phyloP scores from a whole-genome alignment of 2,888 invertebrate genomes.

The Acanthosoma haemorrhoidale region DNA sequence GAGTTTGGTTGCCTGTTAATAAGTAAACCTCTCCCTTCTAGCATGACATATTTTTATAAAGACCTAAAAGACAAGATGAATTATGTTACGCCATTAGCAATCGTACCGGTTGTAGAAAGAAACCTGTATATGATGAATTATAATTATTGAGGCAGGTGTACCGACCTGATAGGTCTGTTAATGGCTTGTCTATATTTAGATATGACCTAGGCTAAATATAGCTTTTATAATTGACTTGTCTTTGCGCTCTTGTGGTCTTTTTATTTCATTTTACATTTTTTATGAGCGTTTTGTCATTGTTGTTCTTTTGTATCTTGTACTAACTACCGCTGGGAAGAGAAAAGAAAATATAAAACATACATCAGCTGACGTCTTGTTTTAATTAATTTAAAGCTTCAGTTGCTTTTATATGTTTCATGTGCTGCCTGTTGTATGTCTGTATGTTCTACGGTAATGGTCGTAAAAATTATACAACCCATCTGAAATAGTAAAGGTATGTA shows the following conservation, averaged over 20 bases:
- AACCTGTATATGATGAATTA: not conserved
- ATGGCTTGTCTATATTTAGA: not conserved
- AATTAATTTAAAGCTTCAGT: no score
- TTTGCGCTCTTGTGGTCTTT: not conserved
- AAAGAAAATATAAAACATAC: no score
- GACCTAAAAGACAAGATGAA: no score
- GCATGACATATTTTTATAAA: no score
- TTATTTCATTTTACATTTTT: not conserved
- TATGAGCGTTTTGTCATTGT: not conserved
- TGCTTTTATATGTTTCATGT: no score
- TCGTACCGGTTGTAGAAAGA: not conserved
- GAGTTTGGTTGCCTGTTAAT: no score
- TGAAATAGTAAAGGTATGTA: no score
- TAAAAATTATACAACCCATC: no score
- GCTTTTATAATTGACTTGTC: slow-evolving; percentile 5
- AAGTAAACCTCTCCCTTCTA: no score
- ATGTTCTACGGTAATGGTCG: no score
- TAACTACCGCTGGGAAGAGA: not conserved
- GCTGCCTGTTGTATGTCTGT: no score
- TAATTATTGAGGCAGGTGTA: not conserved
- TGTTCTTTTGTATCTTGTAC: not conserved
- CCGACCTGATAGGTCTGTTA: not conserved
- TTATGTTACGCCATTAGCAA: not conserved
- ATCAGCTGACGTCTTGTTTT: no score
- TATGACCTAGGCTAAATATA: not conserved